phyloP scores from a whole-genome alignment of 1,140 invertebrate species.

The Rhagoletis zephyria region DNA sequence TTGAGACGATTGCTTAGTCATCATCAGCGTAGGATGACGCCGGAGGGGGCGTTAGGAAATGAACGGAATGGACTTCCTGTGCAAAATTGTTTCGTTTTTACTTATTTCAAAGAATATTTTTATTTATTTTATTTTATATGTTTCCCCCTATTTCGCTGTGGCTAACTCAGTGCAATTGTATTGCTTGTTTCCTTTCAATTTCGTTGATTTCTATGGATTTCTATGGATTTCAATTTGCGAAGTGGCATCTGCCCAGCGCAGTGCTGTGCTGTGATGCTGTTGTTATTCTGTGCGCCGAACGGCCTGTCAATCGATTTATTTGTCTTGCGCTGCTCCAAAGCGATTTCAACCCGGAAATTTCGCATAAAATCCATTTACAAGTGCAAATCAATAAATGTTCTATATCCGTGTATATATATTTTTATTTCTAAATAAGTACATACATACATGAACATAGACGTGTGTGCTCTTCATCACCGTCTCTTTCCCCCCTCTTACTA shows the following conservation, averaged over 20 bases:
- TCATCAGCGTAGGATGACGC: too few species aligned
- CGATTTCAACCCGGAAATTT: conserved; percentile 48
- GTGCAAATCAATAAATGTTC: conserved; percentile 43
- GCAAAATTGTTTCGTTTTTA: neutral
- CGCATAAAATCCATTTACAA: conserved; percentile 49
- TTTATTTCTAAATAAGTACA: neutral
- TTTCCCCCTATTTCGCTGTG: neutral
- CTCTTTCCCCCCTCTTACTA: neutral
- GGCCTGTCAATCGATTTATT: neutral
- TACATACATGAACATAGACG: neutral
- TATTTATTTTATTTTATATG: conserved; percentile 23
- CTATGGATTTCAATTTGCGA: neutral
- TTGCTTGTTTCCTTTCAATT: neutral
- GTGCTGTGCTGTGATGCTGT: neutral
- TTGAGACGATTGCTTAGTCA: neutral
- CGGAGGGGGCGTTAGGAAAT: neutral
- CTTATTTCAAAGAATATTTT: too few species aligned
- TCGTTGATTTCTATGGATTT: neutral
- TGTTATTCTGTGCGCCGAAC: neutral
- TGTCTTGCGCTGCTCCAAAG: conserved; percentile 24
- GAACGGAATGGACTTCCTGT: neutral
- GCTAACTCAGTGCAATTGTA: neutral
- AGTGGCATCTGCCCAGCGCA: neutral
- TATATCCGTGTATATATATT: neutral
- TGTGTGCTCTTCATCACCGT: neutral